Evolutionary conservation across 2,113 vertebrate species (phyloP), one percentile per base, ranked within the genome.

Genomic region (Cyprinodon tularosa): DNA sequence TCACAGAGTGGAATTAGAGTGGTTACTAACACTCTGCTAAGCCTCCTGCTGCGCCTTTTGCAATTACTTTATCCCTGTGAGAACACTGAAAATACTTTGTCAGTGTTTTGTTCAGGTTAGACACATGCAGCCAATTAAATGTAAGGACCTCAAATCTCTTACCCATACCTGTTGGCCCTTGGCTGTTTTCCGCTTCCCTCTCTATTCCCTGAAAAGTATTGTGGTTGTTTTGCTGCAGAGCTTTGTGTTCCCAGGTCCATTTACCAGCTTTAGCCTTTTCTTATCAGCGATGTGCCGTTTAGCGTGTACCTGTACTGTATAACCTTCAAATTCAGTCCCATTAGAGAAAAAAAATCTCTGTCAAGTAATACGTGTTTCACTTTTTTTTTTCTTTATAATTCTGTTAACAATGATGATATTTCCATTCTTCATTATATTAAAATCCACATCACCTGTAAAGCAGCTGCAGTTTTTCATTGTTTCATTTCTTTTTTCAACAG

Each of bases 401-500:
- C 47, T 67, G 76, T 78, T 22, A 62, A 63, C 29, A 29, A 29
- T 48, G 11, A 53, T 62, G 20, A 57, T 65, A 65, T 57, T 50
- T 38, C 37, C 29, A 7, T 50, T 22, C 15, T 68, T 66, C 12
- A 22, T 68, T 70, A 2, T 36, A 12, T 29, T 22, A 22, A 68
- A 20, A 50, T 10, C n/a, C 47, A 73, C 13, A 4, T 12, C 9
- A 7, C 48, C 57, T 74, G 42, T 38, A 50, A 40, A 40, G 64
- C 17, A 48, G 37, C 61, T 15, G 1, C 48, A 29, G 40, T 50
- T 42, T 70, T 76, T 84, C 29, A 42, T 73, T 71, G n/a, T 82
- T 82, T 72, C 70, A 4, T 47, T 39, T 48, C 78, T 72, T 77
- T 64, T 91, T 64, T 0, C 81, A 61, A 81, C 92, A 97, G 96